Evolutionary conservation across 1,140 invertebrate genomes (phyloP).

Genomic region (Potamilus streckersoni): DNA sequence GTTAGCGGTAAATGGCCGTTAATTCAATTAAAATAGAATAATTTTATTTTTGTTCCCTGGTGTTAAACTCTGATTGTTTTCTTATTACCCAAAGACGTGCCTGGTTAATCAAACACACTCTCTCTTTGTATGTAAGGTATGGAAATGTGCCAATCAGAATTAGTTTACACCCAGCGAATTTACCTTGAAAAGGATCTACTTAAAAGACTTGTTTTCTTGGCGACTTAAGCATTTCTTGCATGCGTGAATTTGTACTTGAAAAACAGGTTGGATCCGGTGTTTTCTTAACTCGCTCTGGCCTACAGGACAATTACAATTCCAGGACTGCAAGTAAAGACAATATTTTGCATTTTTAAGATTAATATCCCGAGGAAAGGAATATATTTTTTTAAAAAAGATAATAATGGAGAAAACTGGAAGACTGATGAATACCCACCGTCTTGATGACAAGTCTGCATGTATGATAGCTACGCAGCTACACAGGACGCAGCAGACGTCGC

Average conservation of each 20-base stretch:
- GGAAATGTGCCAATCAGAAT: constrained; percentile 1
- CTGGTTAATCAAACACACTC: constrained; percentile 9
- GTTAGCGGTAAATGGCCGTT: no score
- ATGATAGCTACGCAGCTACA: background rate
- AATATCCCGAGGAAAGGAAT: constrained; percentile 6
- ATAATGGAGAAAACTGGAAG: constrained; percentile 10
- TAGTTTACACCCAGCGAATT: background rate
- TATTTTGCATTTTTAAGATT: background rate
- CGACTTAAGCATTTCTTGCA: background rate
- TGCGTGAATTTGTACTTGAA: background rate
- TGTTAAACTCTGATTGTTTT: constrained; percentile 26
- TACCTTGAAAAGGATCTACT: background rate
- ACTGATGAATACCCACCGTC: constrained; percentile 14
- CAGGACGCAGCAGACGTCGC: constrained; percentile 5
- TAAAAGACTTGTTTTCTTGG: background rate
- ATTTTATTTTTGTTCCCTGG: constrained; percentile 24
- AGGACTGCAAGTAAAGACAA: background rate
- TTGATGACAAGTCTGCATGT: constrained; percentile 4
- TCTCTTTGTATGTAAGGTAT: constrained; percentile 3
- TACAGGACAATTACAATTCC: background rate
- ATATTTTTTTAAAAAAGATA: constrained; percentile 7
- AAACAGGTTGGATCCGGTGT: background rate
- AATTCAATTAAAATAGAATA: constrained; percentile 32
- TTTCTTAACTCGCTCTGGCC: no score
- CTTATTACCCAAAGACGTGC: constrained; percentile 31